phyloP scores from a whole-genome alignment of 2,113 vertebrate genomes.

The Chaetodon trifascialis region DNA sequence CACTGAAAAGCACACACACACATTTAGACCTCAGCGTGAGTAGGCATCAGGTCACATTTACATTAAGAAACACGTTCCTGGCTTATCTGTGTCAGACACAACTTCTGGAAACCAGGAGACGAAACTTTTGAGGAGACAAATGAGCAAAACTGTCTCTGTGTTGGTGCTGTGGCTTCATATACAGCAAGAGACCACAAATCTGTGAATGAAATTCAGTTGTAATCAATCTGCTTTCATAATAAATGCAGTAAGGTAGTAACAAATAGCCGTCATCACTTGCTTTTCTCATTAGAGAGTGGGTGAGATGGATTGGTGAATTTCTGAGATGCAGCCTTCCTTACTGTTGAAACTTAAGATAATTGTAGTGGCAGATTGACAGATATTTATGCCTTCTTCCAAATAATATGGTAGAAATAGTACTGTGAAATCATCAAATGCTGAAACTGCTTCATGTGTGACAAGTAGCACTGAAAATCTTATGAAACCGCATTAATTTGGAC shows the following conservation, averaged over 20 bases:
- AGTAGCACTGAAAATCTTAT: neutral
- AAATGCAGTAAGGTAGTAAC: neutral
- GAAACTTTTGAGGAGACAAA: slow-evolving; percentile 29
- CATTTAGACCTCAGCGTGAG: neutral
- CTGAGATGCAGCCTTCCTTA: neutral
- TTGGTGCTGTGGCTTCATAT: no score
- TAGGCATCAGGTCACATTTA: no score
- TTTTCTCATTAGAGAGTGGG: neutral
- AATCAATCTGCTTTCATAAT: neutral
- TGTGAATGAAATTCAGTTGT: neutral
- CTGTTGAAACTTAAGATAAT: neutral
- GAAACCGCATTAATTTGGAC: slow-evolving; percentile 26
- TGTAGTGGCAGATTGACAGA: neutral
- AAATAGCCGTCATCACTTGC: neutral
- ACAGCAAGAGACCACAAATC: no score
- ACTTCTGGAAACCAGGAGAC: neutral
- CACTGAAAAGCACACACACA: neutral
- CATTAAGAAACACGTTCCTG: no score
- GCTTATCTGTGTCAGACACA: slow-evolving; percentile 10
- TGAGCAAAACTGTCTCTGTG: neutral
- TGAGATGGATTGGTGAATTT: neutral
- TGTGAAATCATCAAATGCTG: neutral
- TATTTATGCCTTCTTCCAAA: neutral
- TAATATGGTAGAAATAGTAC: neutral
- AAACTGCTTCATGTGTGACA: neutral